Evolutionary conservation across 2,888 invertebrate species (phyloP), one percentile per base, ranked within the genome.

Genomic region (Therioaphis trifolii): DNA sequence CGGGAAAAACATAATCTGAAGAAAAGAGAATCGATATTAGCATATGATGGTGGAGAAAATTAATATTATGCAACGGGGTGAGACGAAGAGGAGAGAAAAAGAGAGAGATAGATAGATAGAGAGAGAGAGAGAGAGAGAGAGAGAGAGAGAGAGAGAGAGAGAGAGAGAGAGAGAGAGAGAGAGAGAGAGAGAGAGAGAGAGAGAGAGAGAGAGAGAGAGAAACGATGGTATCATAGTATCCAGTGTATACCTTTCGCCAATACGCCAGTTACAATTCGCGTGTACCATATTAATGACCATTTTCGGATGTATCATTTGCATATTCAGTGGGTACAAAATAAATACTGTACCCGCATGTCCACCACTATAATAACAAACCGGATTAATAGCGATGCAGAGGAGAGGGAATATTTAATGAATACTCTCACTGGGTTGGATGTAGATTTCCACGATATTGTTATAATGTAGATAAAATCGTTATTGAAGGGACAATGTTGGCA

Each of bases 251-350:
- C 66, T 78, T 68, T 68, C 49, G 7, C 52, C 78, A 66, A 78
- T 77, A 63, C 29, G n/a, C 77, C 63, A 63, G 77, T 66, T 40
- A 55, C 52, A 27, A 58, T 79, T 71, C 58, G 46, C 58, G 79
- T 58, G 71, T 58, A 79, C 71, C 43, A 43, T 79, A 79, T 71
- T 79, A 79, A 79, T 79, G 78, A 27, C 43, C 52, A 79, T 79
- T 79, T 55, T 69, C 55, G 58, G 55, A 69, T 69, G 69, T 79
- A 58, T 79, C 40, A 71, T 79, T 79, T 79, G 58, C 79, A 71
- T 79, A 79, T 71, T 79, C 27, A 58, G 79, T 11, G 58, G n/a
- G 55, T 46, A n/a, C 14, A 71, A 79, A 79, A 79, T 79, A 79
- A 79, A 79, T 79, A 43, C 55, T 43, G 18, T 27, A 58, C 43